phyloP scores from a whole-genome alignment of 2,113 vertebrate genomes.

The Rhagologus leucostigma region DNA sequence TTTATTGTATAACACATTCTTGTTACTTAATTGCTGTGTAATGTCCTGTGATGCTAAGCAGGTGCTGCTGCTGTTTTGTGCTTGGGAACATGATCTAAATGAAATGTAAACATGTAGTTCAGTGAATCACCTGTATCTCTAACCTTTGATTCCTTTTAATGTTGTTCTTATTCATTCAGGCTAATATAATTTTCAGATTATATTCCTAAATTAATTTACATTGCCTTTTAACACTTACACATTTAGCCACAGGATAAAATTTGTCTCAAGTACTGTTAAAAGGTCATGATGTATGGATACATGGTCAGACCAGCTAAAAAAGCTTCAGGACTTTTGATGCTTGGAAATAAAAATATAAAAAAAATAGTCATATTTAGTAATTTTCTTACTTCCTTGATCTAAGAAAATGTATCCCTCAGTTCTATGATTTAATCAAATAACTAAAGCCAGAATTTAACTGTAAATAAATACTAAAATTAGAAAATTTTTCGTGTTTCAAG shows the following conservation, averaged over 20 bases:
- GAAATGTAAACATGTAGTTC: not conserved
- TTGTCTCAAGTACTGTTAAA: not conserved
- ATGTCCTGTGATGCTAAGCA: conserved; percentile 1
- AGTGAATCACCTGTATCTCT: not conserved
- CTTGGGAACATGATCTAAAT: not conserved
- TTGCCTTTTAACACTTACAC: not conserved
- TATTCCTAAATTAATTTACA: not conserved
- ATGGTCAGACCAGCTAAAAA: not conserved
- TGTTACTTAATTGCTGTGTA: not conserved
- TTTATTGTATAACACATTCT: conserved; percentile 42
- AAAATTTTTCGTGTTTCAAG: not conserved
- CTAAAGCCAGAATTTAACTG: not conserved
- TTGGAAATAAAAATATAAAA: not conserved
- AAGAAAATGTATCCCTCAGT: not conserved
- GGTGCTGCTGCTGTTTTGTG: not conserved
- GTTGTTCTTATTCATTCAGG: not conserved
- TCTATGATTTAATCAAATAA: not conserved
- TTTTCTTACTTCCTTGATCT: not conserved
- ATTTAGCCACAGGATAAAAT: not conserved
- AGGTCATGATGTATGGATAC: not conserved
- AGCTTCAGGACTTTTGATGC: not conserved
- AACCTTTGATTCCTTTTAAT: not conserved
- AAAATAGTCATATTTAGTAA: not conserved
- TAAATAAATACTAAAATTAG: not conserved
- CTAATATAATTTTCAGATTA: not conserved